Evolutionary conservation across 2,888 invertebrate genomes (phyloP).

Genomic region (Dasypogon diadema): DNA sequence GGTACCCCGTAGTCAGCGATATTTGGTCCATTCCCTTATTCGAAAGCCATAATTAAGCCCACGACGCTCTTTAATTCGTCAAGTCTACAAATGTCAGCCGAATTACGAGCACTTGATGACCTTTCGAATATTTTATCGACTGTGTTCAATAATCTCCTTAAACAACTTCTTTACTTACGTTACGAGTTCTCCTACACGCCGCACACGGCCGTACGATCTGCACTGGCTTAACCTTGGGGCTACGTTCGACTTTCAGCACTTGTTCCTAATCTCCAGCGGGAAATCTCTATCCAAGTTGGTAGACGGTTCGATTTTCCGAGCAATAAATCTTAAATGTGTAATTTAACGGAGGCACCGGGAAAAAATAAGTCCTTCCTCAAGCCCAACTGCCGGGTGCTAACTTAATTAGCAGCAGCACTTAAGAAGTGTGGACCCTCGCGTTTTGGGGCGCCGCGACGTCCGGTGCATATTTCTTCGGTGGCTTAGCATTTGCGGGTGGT

Average conservation of each 20-base stretch:
- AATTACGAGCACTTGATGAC: neutral
- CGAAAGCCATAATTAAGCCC: neutral
- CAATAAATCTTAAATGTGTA: neutral
- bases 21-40: neutral
- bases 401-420: too few species aligned
- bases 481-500: too few species aligned
- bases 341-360: too few species aligned
- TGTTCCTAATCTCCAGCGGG: neutral
- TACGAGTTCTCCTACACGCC: constrained; percentile 11
- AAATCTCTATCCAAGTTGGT: neutral
- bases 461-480: too few species aligned
- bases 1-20: too few species aligned
- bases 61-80: constrained; percentile 1
- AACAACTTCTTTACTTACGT: constrained; percentile 10
- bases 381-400: too few species aligned
- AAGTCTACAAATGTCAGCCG: neutral
- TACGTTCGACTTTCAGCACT: neutral
- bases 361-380: too few species aligned
- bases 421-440: too few species aligned
- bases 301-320: neutral
- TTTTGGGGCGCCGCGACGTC: too few species aligned
- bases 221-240: neutral
- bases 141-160: constrained; percentile 5
- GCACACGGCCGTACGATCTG: neutral
- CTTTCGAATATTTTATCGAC: neutral